Conservation (phyloP, 1,140 invertebrate genomes). For the Nautilus pompilius region DNA sequence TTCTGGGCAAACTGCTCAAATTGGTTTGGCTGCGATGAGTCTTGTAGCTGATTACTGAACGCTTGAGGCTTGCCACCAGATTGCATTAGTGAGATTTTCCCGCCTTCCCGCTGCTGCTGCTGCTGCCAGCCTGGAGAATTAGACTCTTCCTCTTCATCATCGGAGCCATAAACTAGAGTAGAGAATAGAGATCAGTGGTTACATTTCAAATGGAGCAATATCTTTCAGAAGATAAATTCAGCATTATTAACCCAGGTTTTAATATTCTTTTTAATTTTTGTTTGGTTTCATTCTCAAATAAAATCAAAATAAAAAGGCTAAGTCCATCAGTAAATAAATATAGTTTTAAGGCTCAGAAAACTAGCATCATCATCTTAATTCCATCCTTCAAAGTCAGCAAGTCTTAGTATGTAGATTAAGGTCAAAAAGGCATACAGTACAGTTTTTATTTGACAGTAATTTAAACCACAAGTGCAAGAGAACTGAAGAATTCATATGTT, state of each 20-base stretch:
- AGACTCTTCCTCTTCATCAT: conserved; percentile 2
- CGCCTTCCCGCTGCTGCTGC: not conserved
- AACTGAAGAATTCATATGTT: too few relatives aligned
- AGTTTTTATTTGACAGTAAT: too few relatives aligned
- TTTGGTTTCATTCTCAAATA: not conserved
- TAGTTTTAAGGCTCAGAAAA: not conserved
- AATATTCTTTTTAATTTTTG: too few relatives aligned
- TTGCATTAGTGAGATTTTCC: not conserved
- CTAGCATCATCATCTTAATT: too few relatives aligned
- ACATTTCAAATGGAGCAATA: not conserved
- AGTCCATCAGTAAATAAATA: not conserved
- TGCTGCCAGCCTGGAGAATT: not conserved
- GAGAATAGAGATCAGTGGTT: not conserved
- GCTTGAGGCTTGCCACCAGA: not conserved
- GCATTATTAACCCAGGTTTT: too few relatives aligned
- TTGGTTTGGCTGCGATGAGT: not conserved
- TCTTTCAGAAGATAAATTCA: too few relatives aligned
- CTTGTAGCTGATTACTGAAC: not conserved
- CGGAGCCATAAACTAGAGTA: not conserved
- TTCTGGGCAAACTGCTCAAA: not conserved
- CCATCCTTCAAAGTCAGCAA: too few relatives aligned
- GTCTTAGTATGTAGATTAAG: too few relatives aligned
- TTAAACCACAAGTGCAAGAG: too few relatives aligned
- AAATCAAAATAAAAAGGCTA: not conserved
- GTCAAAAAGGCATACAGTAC: too few relatives aligned